Conservation (phyloP, 2,888 invertebrate species). For the Orchestes rusci region DNA sequence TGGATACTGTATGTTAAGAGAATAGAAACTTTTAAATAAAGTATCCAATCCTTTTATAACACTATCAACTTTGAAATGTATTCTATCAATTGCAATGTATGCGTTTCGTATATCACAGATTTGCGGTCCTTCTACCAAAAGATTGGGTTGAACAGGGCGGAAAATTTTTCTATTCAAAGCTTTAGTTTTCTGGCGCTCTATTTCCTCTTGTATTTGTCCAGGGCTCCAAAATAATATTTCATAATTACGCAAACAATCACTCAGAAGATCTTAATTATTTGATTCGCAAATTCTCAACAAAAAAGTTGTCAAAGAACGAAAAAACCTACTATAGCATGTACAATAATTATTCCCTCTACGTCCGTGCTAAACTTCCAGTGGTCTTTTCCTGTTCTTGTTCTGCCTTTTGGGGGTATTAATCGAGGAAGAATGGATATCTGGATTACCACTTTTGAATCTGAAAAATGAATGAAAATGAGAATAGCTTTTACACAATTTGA, state of each 20-base stretch:
- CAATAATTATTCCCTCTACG: slow-evolving; percentile 10
- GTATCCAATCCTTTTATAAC: slow-evolving; percentile 9
- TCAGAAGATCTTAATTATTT: not conserved
- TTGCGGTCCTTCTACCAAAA: slow-evolving; percentile 7
- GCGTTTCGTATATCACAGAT: slow-evolving; percentile 5
- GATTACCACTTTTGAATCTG: too few relatives aligned
- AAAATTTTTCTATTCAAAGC: slow-evolving; percentile 3
- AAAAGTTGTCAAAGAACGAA: too few relatives aligned
- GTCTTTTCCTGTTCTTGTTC: slow-evolving; percentile 2
- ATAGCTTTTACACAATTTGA: too few relatives aligned
- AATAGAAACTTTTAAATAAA: slow-evolving; percentile 12
- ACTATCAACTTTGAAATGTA: slow-evolving; percentile 10
- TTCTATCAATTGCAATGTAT: slow-evolving; percentile 13
- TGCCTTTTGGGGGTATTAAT: slow-evolving; percentile 10
- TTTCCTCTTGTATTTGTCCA: not conserved
- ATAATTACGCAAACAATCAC: not conserved
- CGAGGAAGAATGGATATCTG: slow-evolving; percentile 3
- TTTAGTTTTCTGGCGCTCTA: not conserved
- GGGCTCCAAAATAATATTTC: not conserved
- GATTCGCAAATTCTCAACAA: too few relatives aligned
- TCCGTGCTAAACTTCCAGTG: slow-evolving; percentile 13
- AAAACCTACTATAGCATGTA: slow-evolving; percentile 10
- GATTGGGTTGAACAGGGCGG: slow-evolving; percentile 7
- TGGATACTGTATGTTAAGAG: slow-evolving; percentile 6
- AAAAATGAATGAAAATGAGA: too few relatives aligned